Conservation (phyloP, 2,888 invertebrate genomes). For the Heteromurus nitidus region DNA sequence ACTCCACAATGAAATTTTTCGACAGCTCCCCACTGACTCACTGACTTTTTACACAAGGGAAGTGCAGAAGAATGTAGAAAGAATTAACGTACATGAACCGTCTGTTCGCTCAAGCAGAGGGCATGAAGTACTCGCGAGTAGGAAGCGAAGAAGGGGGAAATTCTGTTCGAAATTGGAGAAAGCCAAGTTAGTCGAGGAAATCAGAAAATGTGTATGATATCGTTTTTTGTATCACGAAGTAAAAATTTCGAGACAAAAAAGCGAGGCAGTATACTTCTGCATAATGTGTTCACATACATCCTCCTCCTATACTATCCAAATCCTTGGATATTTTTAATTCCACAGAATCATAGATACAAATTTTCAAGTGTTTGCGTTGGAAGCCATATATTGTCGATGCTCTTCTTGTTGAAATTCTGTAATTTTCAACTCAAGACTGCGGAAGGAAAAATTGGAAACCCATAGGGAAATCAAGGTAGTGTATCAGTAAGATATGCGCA, state of each 20-base stretch:
- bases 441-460: constrained; percentile 12
- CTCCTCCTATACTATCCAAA: too few relatives aligned
- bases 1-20: neutral
- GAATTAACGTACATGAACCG: neutral
- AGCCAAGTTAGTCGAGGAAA: neutral
- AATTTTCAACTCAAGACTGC: too few relatives aligned
- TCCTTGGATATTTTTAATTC: too few relatives aligned
- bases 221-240: neutral
- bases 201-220: constrained; percentile 7
- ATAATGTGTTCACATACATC: too few relatives aligned
- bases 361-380: too few relatives aligned
- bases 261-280: too few relatives aligned
- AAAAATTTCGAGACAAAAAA: too few relatives aligned
- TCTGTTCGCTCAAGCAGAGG: neutral
- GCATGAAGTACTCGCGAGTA: constrained; percentile 2
- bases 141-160: neutral
- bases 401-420: too few relatives aligned
- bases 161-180: neutral
- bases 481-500: too few relatives aligned
- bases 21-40: constrained; percentile 36
- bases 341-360: too few relatives aligned
- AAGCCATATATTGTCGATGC: too few relatives aligned
- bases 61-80: constrained; percentile 4
- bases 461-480: constrained; percentile 38
- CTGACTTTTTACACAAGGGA: constrained; percentile 10